Evolutionary conservation across 2,888 invertebrate genomes (phyloP), one percentile per base, ranked within the genome.

Genomic region (Piscicola geometra): DNA sequence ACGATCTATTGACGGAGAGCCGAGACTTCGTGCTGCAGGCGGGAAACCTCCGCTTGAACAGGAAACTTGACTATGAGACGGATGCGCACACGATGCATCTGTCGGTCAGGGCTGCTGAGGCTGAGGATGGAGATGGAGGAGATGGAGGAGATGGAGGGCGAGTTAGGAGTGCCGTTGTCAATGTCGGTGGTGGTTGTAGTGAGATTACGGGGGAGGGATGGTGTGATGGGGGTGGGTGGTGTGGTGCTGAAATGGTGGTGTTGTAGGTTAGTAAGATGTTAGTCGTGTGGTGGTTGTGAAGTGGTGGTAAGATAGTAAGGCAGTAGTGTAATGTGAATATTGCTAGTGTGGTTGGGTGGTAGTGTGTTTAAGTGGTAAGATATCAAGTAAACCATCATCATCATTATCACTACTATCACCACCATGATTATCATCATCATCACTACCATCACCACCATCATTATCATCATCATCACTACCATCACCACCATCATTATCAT

Each of bases 31-130:
- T 76, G 71, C 72, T 67, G 18, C 66, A 69, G 36, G 78, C 79
- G 1, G 96, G 97, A 75, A 93, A 95, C 82, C 94, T 99, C 32
- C 95, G 95, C 86, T 87, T 98, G 81, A 93, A 94, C 21, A 94
- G 96, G 86, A 93, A 93, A 86, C 87, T 99, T 82, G 98, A 99
- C 87, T 98, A 94, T 84, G 98, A 99, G 87, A 96, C 97, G 71
- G 95, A 96, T 83, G 94, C 94, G 0, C 94, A 94, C 83, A 92
- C 93, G 77, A 97, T 96, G 85, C 92, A 93, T 12, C 87, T 98
- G 79, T 82, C 92, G 79, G 94, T 96, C 74, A 94, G 93, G 1
- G 95, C 95, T 41, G 95, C 94, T 0, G 97, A 97, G 87, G 93
- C 93, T 41, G 41, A 41, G 41, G 5, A 15, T 41, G 41, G 41